Conservation (phyloP, 2,113 vertebrate species). For the Boulengeromyrus knoepffleri region DNA sequence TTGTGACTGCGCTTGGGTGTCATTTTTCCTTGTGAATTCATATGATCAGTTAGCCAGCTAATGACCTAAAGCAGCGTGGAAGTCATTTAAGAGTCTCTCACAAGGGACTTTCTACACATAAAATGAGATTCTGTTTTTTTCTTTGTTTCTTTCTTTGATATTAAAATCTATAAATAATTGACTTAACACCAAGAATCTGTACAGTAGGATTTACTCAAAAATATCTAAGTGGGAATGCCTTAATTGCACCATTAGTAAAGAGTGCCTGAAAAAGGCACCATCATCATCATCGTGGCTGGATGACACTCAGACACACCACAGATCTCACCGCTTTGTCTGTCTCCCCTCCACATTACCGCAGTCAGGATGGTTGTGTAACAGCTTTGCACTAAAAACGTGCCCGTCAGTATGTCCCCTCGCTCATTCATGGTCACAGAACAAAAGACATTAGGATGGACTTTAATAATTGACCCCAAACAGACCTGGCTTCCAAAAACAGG, state of each 20-base stretch:
- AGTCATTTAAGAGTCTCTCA: background rate
- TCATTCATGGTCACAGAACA: slow-evolving; percentile 9
- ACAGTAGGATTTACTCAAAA: background rate
- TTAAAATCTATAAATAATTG: background rate
- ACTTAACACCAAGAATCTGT: background rate
- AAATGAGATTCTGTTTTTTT: background rate
- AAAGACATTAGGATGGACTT: background rate
- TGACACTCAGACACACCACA: background rate
- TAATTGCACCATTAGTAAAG: background rate
- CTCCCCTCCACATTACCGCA: background rate
- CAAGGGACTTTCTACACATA: background rate
- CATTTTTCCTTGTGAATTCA: background rate
- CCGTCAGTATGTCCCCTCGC: background rate
- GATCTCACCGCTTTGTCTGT: background rate
- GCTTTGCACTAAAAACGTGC: background rate
- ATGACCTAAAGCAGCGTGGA: background rate
- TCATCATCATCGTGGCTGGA: background rate
- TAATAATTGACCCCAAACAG: slow-evolving; percentile 1
- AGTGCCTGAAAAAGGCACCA: background rate
- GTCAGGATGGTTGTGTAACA: no score
- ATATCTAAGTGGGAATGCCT: background rate
- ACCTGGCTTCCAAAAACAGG: background rate
- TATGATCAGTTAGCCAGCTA: background rate
- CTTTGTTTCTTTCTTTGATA: background rate
- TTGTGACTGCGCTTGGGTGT: background rate